phyloP scores from a whole-genome alignment of 2,113 vertebrate species.

The Hippoglossus stenolepis region DNA sequence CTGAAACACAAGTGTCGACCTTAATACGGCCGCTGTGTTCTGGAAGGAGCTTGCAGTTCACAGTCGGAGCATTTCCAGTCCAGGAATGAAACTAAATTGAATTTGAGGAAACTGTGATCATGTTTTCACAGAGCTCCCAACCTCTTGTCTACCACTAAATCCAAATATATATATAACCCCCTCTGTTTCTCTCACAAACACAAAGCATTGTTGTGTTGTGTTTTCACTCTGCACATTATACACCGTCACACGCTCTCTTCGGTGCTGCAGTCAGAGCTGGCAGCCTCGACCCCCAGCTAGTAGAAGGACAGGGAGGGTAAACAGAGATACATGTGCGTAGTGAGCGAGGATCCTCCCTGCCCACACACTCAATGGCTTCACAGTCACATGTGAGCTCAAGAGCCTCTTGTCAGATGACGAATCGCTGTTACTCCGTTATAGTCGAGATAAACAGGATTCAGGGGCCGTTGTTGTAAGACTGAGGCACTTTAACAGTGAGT shows the following conservation, averaged over 20 bases:
- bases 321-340: conserved; percentile 42
- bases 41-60: conserved; percentile 4
- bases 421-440: background rate
- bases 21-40: conserved; percentile 21
- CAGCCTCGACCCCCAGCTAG: conserved; percentile 40
- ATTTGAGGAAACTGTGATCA: conserved; percentile 35
- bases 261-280: background rate
- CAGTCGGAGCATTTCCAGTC: conserved; percentile 14
- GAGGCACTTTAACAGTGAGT: conserved; percentile 19
- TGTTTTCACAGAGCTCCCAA: conserved; percentile 32
- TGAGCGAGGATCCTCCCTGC: background rate
- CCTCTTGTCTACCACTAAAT: conserved; percentile 20
- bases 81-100: background rate
- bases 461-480: conserved; percentile 25
- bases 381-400: conserved; percentile 27
- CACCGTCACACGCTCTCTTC: conserved; percentile 17
- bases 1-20: background rate
- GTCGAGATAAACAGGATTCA: conserved; percentile 6
- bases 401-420: conserved; percentile 9
- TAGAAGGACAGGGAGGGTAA: conserved; percentile 21
- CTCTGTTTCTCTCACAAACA: conserved; percentile 1
- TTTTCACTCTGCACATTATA: conserved; percentile 8
- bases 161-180: conserved; percentile 31
- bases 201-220: conserved; percentile 18
- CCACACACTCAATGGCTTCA: conserved; percentile 7